Base-by-base conservation (phyloP, 35 echinoderm and acorn worm genomes). In the Apostichopus parvimensis region DNA sequence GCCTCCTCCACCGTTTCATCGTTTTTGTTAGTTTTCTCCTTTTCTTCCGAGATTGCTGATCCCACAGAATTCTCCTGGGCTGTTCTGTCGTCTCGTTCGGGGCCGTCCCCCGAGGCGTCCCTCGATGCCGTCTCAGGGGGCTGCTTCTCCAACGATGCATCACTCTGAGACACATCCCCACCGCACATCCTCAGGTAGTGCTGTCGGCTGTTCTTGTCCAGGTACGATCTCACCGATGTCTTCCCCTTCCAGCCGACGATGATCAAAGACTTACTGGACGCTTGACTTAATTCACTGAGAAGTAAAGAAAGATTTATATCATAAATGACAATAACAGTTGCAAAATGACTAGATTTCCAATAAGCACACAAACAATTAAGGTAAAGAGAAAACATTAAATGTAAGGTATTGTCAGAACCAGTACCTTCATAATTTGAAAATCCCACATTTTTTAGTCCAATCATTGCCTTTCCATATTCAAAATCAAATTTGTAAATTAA, bases 161-260 rank as follows among this genome's bases (percentile, higher is more conserved):
- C 65, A 24, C 53, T 86, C 80, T 72, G 71, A 45, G 82, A 23
- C 4, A 87, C 54, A 17, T 75, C 90, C 22, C 90, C 79, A 9
- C 87, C 92, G 54, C 91, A 93, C 94, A 98, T 91, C 11, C 96
- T 89, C 17, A 98, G 79, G 89, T 93, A 95, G 92, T 98, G 96
- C 18, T 95, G 79, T 10, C 96, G 93, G 76, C 93, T 94, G 65
- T 92, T 92, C 90, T 95, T 98, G 60, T 94, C 78, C 61, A 98
- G 75, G 79, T 93, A 98, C 54, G 96, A 98, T 28, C 96, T 92
- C 20, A 98, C 94, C 45, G 96, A 98, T 18, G 92, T 91, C 91
- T 92, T 95, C 22, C 96, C 95, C 34, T 92, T 82, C 94, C 94
- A 95, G 18, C 92, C 94, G 54, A 95, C 92, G 9, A 95, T 78